Conservation (phyloP, 2,888 invertebrate genomes). For the Cryptus viduatorius region DNA sequence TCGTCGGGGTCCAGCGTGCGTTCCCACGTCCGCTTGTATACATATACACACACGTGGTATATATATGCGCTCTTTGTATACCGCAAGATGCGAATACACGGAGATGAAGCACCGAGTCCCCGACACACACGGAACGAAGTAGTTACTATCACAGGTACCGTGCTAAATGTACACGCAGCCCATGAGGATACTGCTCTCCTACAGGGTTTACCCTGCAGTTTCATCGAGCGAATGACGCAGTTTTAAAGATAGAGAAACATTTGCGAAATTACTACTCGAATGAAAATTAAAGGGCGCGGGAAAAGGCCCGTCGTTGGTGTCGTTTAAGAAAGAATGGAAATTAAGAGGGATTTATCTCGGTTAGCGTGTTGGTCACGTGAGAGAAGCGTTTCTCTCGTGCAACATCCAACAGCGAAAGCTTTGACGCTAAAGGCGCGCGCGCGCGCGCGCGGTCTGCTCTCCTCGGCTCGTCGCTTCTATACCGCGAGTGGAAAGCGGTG, state of each 20-base stretch:
- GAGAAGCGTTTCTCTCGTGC: background rate
- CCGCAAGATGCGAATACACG: background rate
- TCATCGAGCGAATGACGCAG: conserved; percentile 1
- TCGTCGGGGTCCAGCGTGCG: conserved; percentile 56
- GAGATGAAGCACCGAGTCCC: conserved; percentile 5
- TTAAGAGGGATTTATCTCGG: conserved; percentile 14
- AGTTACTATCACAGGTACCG: conserved; percentile 7
- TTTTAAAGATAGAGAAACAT: background rate
- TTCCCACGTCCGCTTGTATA: conserved; percentile 63
- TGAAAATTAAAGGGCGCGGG: conserved; percentile 37
- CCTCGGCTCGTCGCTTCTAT: conserved; percentile 11
- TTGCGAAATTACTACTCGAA: conserved; percentile 18
- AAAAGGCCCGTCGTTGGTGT: background rate
- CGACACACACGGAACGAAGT: background rate
- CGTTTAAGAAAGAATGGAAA: conserved; percentile 6
- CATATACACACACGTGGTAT: background rate
- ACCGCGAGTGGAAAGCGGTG: conserved; percentile 63
- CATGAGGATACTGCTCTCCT: background rate
- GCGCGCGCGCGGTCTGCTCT: conserved; percentile 21
- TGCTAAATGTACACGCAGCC: conserved; percentile 8
- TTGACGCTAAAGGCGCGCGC: conserved; percentile 4
- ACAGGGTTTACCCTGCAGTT: background rate
- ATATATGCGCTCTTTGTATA: conserved; percentile 20
- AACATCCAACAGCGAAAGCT: conserved; percentile 41
- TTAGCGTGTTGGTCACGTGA: background rate